A percentile compares a stretch with the other conserved stretches of the same genome.
Evolutionary conservation across 2,797 vertebrate genomes (phyloP).

Genomic region (Merluccius polli): DNA sequence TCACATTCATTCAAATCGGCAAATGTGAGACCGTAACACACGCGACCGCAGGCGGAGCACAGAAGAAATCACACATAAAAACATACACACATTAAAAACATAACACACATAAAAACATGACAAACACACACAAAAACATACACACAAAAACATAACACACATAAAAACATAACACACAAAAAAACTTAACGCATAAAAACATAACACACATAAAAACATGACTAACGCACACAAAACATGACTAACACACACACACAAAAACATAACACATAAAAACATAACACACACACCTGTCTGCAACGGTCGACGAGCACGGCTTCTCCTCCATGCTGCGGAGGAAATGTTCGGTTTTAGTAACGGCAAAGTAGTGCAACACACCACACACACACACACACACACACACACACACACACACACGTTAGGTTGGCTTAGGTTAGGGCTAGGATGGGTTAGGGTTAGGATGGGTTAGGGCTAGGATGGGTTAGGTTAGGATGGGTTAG

Average conservation of each 20-base stretch:
- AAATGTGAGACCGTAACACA: too few relatives aligned
- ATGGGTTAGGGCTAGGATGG: too few relatives aligned
- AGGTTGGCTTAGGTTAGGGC: too few relatives aligned
- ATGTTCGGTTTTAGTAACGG: background rate
- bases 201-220: too few relatives aligned
- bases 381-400: too few relatives aligned
- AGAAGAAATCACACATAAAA: background rate
- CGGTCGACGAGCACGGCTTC: constrained; percentile 72
- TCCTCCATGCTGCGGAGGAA: constrained; percentile 63
- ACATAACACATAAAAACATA: background rate
- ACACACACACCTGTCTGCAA: constrained; percentile 60
- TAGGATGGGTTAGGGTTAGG: too few relatives aligned
- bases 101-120: background rate
- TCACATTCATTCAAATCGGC: background rate
- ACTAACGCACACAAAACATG: background rate
- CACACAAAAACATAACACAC: too few relatives aligned
- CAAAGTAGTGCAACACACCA: background rate
- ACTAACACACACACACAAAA: constrained; percentile 46
- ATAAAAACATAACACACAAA: constrained; percentile 48
- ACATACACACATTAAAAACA: constrained; percentile 43
- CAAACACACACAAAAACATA: too few relatives aligned
- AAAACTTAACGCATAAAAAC: too few relatives aligned
- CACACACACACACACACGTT: too few relatives aligned
- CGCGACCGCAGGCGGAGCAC: background rate
- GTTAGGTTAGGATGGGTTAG: too few relatives aligned